phyloP scores from a whole-genome alignment of 2,888 invertebrate genomes.

The Graphium colonna region DNA sequence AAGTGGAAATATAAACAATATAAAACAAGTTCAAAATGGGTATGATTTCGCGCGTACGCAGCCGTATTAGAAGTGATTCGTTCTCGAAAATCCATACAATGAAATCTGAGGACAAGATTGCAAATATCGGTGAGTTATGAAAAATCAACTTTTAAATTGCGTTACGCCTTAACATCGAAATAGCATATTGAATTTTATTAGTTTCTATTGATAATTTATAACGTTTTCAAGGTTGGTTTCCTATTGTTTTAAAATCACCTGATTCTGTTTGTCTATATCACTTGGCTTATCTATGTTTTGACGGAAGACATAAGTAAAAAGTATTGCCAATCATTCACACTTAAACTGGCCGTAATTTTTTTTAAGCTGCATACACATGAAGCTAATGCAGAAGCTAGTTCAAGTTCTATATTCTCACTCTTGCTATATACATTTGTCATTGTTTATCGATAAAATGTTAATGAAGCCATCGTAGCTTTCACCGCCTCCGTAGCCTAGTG shows the following conservation, averaged over 20 bases:
- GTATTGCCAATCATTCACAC: too few relatives aligned
- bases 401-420: too few relatives aligned
- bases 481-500: too few relatives aligned
- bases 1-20: conserved; percentile 4
- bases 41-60: conserved; percentile 85
- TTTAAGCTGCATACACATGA: too few relatives aligned
- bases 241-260: conserved; percentile 6
- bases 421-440: too few relatives aligned
- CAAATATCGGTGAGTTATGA: conserved; percentile 81
- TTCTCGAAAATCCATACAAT: conserved; percentile 82
- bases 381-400: too few relatives aligned
- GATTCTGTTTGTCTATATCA: conserved; percentile 1
- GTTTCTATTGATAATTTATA: background rate
- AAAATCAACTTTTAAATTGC: background rate
- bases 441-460: too few relatives aligned
- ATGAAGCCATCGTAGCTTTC: too few relatives aligned
- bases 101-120: conserved; percentile 84
- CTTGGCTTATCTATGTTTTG: too few relatives aligned
- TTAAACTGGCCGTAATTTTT: too few relatives aligned
- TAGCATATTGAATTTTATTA: background rate
- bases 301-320: too few relatives aligned
- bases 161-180: background rate
- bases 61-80: conserved; percentile 82
- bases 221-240: conserved; percentile 6
- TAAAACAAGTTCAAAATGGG: conserved; percentile 72